Conservation (phyloP, 2,797 vertebrate genomes). For the Passerculus sandwichensis region DNA sequence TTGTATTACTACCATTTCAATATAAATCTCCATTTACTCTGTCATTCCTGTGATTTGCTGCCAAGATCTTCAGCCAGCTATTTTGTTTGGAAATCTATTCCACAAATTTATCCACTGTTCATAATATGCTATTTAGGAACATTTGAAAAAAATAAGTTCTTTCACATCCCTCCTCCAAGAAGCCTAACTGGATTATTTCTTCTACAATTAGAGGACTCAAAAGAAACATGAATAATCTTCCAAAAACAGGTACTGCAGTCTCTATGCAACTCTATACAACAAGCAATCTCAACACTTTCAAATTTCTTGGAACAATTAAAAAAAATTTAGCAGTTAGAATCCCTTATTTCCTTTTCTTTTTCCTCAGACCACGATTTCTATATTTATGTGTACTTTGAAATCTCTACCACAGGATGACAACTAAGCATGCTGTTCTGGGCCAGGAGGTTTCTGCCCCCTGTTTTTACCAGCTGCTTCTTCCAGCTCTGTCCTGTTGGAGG, state of each 20-base stretch:
- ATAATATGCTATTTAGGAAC: background rate
- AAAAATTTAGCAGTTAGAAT: background rate
- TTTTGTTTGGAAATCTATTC: background rate
- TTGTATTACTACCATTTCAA: background rate
- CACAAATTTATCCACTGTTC: background rate
- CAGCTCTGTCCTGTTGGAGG: background rate
- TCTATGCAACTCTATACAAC: background rate
- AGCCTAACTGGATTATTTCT: background rate
- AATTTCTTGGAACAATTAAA: background rate
- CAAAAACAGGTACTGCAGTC: background rate
- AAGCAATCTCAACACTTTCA: background rate
- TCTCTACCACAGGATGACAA: background rate
- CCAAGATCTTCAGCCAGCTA: background rate
- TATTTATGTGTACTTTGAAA: background rate
- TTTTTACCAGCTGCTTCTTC: constrained; percentile 1
- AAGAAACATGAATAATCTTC: background rate
- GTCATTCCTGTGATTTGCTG: background rate
- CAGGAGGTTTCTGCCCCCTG: background rate
- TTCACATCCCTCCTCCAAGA: background rate
- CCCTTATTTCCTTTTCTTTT: background rate
- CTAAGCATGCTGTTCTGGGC: background rate
- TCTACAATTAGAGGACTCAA: background rate
- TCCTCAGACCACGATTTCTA: background rate
- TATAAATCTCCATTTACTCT: background rate
- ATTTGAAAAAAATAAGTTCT: background rate